These are phyloP conservation scores for Phrynosoma blainvillii DNA, from an alignment of 2,113 vertebrate genomes.

Conservation along the genomic window DNA sequence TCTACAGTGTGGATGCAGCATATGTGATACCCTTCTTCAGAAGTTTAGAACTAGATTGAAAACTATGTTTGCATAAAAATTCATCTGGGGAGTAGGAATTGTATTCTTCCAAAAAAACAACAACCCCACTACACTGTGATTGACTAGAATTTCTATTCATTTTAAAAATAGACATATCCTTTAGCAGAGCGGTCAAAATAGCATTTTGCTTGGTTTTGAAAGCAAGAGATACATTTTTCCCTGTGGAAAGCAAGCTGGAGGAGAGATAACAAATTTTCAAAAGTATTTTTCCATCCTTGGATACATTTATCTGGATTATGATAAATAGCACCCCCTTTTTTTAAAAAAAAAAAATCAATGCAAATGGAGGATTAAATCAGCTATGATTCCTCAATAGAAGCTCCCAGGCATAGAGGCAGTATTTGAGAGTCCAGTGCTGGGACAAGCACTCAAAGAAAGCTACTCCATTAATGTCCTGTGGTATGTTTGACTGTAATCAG, in stretches of 20 bases:
- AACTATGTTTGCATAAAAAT: background rate
- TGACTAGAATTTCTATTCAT: no score
- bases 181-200: no score
- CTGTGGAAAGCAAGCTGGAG: background rate
- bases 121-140: background rate
- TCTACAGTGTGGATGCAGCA: no score
- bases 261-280: background rate
- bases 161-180: no score
- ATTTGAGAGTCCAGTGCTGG: background rate
- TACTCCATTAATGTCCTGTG: background rate
- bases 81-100: background rate
- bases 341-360: background rate
- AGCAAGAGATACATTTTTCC: background rate
- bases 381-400: background rate
- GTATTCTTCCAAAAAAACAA: background rate
- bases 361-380: background rate
- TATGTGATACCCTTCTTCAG: background rate
- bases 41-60: background rate
- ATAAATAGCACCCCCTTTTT: background rate
- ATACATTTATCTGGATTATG: background rate
- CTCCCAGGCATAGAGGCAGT: background rate
- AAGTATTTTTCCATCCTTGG: background rate
- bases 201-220: background rate
- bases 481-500: no score
- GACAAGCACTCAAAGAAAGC: background rate